phyloP scores from a whole-genome alignment of 2,113 vertebrate species.

The Ptilonorhynchus violaceus region DNA sequence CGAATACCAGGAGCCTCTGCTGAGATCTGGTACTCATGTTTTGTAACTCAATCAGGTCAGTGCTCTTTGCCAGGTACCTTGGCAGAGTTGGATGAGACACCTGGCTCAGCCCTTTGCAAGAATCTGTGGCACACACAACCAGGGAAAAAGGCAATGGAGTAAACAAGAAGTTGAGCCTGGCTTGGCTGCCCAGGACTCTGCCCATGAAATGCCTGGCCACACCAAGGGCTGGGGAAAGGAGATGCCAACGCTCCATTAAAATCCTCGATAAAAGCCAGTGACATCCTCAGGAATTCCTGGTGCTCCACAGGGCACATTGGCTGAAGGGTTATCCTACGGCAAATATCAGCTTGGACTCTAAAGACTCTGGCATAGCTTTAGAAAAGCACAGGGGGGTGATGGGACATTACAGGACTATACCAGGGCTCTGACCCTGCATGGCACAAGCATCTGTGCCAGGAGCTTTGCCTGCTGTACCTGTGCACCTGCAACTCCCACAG shows the following conservation, averaged over 20 bases:
- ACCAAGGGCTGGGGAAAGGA: background rate
- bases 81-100: background rate
- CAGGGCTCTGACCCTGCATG: background rate
- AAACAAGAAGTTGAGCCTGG: background rate
- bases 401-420: too few species aligned
- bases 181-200: background rate
- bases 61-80: background rate
- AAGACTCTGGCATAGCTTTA: background rate
- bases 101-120: background rate
- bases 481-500: background rate
- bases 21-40: background rate
- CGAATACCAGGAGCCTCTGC: background rate
- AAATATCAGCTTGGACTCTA: background rate
- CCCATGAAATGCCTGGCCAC: background rate
- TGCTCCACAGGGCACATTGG: accelerated
- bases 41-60: background rate
- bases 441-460: background rate
- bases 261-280: background rate
- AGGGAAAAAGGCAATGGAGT: background rate
- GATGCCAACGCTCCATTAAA: background rate
- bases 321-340: background rate
- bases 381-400: background rate
- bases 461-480: background rate
- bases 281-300: background rate
- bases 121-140: background rate